Evolutionary conservation across 1,140 invertebrate species (phyloP).

Genomic region (Nilaparvata lugens): DNA sequence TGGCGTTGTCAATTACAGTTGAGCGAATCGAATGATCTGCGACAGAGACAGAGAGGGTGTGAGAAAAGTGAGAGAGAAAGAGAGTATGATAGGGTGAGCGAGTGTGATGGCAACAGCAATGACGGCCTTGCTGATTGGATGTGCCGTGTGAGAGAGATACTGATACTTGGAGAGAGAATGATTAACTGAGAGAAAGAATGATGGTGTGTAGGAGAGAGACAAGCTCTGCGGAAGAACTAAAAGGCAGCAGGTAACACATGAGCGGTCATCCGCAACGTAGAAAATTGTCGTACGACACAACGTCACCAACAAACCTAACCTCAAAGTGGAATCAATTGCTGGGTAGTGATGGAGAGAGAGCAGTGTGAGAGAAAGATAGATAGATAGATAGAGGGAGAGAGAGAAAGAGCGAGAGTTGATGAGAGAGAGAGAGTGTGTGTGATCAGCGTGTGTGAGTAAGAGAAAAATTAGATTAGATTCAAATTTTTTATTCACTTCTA

Average conservation of each 20-base stretch:
- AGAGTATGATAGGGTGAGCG: too few relatives aligned
- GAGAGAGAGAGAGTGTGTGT: too few relatives aligned
- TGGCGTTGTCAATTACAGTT: too few relatives aligned
- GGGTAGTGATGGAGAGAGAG: not conserved
- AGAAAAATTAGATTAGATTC: too few relatives aligned
- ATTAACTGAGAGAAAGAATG: not conserved
- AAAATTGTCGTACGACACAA: not conserved
- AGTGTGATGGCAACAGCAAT: not conserved
- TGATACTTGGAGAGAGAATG: not conserved
- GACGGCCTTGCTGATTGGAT: not conserved
- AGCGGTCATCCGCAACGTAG: not conserved
- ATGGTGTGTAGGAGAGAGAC: not conserved
- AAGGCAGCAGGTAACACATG: not conserved
- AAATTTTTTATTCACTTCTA: too few relatives aligned
- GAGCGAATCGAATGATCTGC: too few relatives aligned
- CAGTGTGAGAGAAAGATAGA: too few relatives aligned
- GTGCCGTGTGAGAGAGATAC: not conserved
- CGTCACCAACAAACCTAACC: not conserved
- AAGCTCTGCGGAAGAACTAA: not conserved
- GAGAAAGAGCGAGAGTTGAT: too few relatives aligned
- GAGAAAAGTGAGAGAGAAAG: too few relatives aligned
- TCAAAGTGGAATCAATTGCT: constrained; percentile 9
- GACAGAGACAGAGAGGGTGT: constrained; percentile 1
- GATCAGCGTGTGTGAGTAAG: too few relatives aligned
- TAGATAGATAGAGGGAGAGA: too few relatives aligned